Percentiles rank a stretch among this genome's conserved stretches.
Evolutionary conservation across 2,113 vertebrate species (phyloP).

Genomic region (Tachysurus fulvidraco): DNA sequence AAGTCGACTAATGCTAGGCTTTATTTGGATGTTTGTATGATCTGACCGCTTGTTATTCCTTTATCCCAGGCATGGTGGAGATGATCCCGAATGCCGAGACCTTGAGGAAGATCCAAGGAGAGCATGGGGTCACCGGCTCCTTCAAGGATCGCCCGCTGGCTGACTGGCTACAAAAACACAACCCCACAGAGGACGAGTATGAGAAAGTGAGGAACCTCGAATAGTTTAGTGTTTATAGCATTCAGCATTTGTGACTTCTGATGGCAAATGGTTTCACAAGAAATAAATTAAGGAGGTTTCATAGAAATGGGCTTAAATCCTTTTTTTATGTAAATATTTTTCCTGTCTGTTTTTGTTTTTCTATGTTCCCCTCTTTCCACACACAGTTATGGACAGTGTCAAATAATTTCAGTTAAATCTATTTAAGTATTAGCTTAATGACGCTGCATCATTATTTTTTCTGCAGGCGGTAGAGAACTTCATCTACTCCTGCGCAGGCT

Average conservation of each 20-base stretch:
- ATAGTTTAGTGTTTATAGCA: background rate
- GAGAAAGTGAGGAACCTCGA: conserved; percentile 82
- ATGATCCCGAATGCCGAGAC: conserved; percentile 97
- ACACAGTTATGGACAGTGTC: background rate
- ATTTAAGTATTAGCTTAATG: background rate
- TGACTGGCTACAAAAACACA: conserved; percentile 96
- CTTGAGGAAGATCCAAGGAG: conserved; percentile 94
- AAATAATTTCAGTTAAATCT: background rate
- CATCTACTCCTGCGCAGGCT: conserved; percentile 96
- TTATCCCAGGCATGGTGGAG: conserved; percentile 89
- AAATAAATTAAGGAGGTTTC: background rate
- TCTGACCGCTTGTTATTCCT: background rate
- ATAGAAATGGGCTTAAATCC: no score
- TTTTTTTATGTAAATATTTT: no score
- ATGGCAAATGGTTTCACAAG: background rate
- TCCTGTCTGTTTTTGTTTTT: no score
- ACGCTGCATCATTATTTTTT: background rate
- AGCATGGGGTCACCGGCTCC: conserved; percentile 94
- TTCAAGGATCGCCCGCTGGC: conserved; percentile 93
- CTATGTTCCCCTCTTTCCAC: background rate
- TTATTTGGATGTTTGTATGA: background rate
- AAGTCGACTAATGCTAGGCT: background rate
- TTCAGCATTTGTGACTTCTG: background rate
- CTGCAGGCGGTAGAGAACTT: conserved; percentile 95
- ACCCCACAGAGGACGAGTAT: conserved; percentile 88